These are phyloP conservation scores for Cichladusa arquata DNA, from an alignment of 2,113 vertebrate species.

Conservation along the genomic window DNA sequence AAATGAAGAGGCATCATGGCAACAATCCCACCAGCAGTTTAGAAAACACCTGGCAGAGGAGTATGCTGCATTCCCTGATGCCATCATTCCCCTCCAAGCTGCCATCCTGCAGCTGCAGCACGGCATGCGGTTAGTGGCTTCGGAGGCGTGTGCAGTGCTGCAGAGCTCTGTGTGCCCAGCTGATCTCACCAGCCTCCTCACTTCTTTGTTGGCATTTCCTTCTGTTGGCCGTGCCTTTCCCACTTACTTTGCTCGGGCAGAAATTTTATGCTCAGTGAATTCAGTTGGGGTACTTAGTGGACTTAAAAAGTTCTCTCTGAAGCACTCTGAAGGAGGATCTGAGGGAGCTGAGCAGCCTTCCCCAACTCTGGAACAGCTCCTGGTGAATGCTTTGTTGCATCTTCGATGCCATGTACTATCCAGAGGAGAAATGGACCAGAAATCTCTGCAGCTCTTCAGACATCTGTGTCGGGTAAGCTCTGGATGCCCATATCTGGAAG, in stretches of 20 bases:
- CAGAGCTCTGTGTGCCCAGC: conserved; percentile 55
- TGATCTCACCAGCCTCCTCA: conserved; percentile 75
- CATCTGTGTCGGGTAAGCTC: conserved; percentile 89
- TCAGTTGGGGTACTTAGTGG: conserved; percentile 80
- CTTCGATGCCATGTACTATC: conserved; percentile 83
- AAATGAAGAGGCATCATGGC: conserved; percentile 92
- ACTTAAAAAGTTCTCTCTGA: conserved; percentile 78
- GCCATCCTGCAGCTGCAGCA: conserved; percentile 89
- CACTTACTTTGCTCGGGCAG: conserved; percentile 83
- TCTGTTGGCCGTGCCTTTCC: conserved; percentile 75
- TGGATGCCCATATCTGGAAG: background rate
- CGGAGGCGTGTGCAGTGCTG: conserved; percentile 75
- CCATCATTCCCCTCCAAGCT: conserved; percentile 78
- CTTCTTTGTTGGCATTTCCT: conserved; percentile 84
- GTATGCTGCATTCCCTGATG: conserved; percentile 85
- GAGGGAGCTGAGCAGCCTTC: conserved; percentile 39
- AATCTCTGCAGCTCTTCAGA: conserved; percentile 83
- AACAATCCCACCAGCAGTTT: conserved; percentile 90
- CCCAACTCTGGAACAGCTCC: conserved; percentile 77
- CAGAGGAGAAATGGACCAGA: conserved; percentile 80
- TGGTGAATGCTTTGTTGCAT: conserved; percentile 85
- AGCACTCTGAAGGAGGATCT: conserved; percentile 48
- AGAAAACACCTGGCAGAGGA: conserved; percentile 83
- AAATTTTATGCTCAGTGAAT: conserved; percentile 84
- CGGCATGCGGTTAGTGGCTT: conserved; percentile 89